A percentile compares a stretch with the other conserved stretches of the same genome.
Conservation (phyloP, 2,113 vertebrate species). For the Nestor notabilis region DNA sequence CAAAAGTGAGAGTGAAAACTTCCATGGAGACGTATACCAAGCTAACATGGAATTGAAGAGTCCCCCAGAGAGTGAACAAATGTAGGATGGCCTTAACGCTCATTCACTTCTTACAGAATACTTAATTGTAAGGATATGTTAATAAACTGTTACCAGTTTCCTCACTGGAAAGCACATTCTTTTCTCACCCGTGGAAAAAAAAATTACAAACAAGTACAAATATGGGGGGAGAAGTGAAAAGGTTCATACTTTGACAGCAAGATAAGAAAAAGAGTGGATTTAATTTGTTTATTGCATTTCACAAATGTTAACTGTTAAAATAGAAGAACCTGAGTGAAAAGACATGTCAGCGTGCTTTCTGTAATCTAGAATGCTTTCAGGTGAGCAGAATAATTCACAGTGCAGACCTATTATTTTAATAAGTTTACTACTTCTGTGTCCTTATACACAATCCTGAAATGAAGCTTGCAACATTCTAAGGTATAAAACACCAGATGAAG, state of each 20-base stretch:
- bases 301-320: neutral
- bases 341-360: neutral
- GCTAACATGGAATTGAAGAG: neutral
- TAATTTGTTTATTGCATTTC: neutral
- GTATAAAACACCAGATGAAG: neutral
- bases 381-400: neutral
- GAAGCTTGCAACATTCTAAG: neutral
- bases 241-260: neutral
- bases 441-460: neutral
- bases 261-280: neutral
- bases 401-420: neutral
- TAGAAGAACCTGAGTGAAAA: neutral
- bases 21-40: neutral
- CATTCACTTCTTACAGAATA: conserved; percentile 5
- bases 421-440: neutral
- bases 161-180: neutral
- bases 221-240: neutral
- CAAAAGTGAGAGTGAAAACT: conserved; percentile 5
- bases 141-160: neutral
- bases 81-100: neutral
- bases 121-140: conserved; percentile 10
- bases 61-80: neutral
- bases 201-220: neutral
- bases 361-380: neutral
- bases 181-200: neutral